Conservation (phyloP, 2,113 vertebrate genomes). For the Cacatua alba region DNA sequence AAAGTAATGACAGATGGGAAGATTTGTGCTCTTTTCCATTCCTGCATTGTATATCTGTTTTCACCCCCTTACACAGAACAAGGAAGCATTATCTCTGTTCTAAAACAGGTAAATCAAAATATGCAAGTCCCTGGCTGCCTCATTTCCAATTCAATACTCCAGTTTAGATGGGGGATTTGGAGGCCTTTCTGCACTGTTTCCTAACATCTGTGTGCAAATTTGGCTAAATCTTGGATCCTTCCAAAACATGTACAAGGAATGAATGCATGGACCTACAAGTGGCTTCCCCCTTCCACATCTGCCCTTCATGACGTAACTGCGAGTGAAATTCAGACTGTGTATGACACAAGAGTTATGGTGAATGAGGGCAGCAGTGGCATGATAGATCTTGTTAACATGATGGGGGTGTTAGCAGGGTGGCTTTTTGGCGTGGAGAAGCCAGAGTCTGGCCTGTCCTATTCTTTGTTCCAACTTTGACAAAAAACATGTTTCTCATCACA, state of each 20-base stretch:
- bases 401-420: neutral
- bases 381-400: neutral
- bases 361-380: neutral
- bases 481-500: conserved; percentile 54
- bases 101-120: neutral
- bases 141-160: neutral
- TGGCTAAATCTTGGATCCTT: neutral
- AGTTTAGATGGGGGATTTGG: neutral
- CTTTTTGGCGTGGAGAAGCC: neutral
- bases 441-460: neutral
- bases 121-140: neutral
- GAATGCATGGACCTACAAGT: neutral
- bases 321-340: neutral
- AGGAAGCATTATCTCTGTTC: neutral
- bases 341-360: neutral
- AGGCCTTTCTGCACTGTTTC: neutral
- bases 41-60: neutral
- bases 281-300: neutral
- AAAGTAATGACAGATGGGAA: neutral
- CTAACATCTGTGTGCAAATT: neutral
- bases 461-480: conserved; percentile 19
- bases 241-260: neutral
- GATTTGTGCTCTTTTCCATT: neutral
- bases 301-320: neutral
- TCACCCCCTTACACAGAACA: neutral